phyloP scores from a whole-genome alignment of 2,113 vertebrate genomes.

The Ceuthmochares aereus region DNA sequence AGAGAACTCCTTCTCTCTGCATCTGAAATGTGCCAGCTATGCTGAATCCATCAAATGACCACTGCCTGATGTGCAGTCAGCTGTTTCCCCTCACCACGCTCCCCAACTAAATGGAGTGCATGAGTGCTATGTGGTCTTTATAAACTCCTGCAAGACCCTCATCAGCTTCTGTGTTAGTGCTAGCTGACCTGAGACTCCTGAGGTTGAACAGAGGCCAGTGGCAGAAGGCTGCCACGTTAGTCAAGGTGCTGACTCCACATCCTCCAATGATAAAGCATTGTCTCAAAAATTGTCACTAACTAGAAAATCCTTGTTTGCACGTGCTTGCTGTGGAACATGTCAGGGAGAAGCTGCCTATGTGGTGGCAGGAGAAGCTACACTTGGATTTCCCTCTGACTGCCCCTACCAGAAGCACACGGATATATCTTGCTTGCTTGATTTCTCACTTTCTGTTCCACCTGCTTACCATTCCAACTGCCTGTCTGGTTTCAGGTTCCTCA shows the following conservation, averaged over 20 bases:
- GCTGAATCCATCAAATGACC: neutral
- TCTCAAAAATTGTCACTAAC: neutral
- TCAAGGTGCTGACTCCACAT: neutral
- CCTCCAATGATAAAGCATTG: neutral
- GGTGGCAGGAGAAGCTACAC: neutral
- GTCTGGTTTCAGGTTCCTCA: conserved; percentile 8
- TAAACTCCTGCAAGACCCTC: neutral
- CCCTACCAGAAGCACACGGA: neutral
- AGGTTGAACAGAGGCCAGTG: neutral
- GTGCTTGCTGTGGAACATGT: neutral
- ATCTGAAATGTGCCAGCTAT: neutral
- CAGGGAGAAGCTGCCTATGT: neutral
- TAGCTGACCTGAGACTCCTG: neutral
- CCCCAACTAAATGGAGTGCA: neutral
- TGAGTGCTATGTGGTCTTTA: neutral
- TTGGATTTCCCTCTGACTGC: neutral
- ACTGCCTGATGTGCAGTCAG: neutral
- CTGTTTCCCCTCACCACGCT: neutral
- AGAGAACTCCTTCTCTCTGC: neutral
- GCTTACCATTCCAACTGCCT: neutral
- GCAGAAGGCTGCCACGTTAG: neutral
- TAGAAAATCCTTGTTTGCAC: neutral
- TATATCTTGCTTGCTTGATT: neutral
- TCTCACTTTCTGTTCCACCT: neutral
- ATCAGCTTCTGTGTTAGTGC: neutral